Evolutionary conservation across 2,888 invertebrate species (phyloP).

Genomic region (Drosophila silvestris): DNA sequence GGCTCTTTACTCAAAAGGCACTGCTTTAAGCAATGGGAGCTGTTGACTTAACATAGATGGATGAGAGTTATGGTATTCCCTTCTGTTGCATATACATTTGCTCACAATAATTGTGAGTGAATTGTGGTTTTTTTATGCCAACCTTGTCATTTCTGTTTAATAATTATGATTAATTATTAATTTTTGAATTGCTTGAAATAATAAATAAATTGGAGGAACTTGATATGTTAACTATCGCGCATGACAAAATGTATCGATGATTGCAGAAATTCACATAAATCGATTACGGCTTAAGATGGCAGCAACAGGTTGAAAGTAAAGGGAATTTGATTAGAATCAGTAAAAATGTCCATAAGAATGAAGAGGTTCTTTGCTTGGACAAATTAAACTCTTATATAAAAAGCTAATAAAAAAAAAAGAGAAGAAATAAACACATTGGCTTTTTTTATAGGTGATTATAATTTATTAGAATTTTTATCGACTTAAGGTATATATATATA

Average conservation of each 20-base stretch:
- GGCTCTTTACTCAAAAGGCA: conserved; percentile 22
- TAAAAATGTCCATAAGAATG: not conserved
- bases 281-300: not conserved
- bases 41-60: conserved; percentile 4
- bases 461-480: conserved; percentile 84
- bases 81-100: not conserved
- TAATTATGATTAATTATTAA: not conserved
- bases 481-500: conserved; percentile 81
- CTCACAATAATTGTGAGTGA: not conserved
- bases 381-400: not conserved
- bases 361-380: not conserved
- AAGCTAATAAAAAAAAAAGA: no score
- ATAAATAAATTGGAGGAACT: not conserved
- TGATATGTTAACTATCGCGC: not conserved
- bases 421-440: not conserved
- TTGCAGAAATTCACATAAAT: not conserved
- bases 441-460: conserved; percentile 80
- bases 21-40: conserved; percentile 4
- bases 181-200: not conserved
- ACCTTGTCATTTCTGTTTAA: not conserved
- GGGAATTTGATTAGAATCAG: not conserved
- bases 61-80: not conserved
- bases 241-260: not conserved
- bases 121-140: not conserved
- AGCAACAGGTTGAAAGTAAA: not conserved